A percentile compares a stretch with the other conserved stretches of the same genome.
phyloP scores from a whole-genome alignment of 2,113 vertebrate genomes.

The Paradisaea rubra region DNA sequence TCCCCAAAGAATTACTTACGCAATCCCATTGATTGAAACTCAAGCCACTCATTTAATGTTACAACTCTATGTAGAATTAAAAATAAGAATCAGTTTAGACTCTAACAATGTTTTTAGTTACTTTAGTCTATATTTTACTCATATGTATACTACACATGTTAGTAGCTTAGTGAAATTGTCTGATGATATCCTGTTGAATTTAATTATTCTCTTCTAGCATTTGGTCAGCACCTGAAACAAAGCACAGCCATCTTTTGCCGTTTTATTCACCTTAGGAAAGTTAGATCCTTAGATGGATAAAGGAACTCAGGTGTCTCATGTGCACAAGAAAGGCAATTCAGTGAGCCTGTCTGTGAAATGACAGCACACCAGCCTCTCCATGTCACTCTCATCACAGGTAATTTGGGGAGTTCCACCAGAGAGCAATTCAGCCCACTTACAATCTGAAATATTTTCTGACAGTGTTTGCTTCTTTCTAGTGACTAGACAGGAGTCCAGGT shows the following conservation, averaged over 20 bases:
- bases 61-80: conserved; percentile 47
- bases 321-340: not conserved
- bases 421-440: not conserved
- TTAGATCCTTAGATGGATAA: not conserved
- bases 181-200: not conserved
- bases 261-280: not conserved
- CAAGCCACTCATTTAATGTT: conserved; percentile 39
- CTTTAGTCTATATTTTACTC: not conserved
- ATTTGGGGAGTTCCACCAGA: not conserved
- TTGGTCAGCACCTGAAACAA: conserved; percentile 6
- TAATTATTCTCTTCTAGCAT: not conserved
- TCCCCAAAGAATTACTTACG: conserved; percentile 48
- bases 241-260: not conserved
- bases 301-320: not conserved
- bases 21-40: conserved; percentile 33
- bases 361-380: not conserved
- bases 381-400: not conserved
- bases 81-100: conserved; percentile 33
- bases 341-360: not conserved
- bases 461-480: not conserved
- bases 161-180: not conserved
- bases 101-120: not conserved
- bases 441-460: not conserved
- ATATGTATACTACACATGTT: too few relatives aligned
- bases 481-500: not conserved